Evolutionary conservation across 2,113 vertebrate genomes (phyloP).

Genomic region (Leuciscus idus): DNA sequence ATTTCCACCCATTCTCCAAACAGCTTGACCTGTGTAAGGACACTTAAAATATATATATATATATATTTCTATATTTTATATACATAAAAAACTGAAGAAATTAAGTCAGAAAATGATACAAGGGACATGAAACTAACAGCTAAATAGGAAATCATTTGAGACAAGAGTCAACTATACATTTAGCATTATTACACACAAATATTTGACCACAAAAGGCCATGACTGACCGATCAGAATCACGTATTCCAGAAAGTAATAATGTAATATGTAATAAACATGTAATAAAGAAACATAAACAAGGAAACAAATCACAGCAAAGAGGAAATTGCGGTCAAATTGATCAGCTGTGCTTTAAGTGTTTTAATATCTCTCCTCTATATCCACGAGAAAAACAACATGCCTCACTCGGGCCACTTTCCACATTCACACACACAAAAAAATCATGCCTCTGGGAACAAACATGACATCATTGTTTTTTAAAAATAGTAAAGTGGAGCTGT

Average conservation of each 20-base stretch:
- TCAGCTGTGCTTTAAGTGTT: neutral
- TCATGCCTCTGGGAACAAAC: neutral
- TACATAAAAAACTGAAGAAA: no score
- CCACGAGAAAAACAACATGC: neutral
- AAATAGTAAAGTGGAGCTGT: neutral
- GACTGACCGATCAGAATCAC: neutral
- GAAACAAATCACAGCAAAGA: neutral
- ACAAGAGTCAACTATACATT: no score
- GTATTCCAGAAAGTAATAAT: neutral
- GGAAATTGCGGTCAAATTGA: neutral
- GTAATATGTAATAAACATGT: neutral
- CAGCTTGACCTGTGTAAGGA: no score
- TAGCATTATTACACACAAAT: neutral
- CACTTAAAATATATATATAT: no score
- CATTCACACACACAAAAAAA: neutral
- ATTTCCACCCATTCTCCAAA: no score
- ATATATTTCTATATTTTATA: no score
- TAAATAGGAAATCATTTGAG: no score
- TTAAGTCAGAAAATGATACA: no score
- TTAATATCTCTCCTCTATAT: neutral
- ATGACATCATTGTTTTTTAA: constrained; percentile 14
- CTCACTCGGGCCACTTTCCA: neutral
- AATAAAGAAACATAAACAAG: neutral
- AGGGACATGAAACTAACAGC: no score
- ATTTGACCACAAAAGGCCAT: neutral